Base-by-base conservation (phyloP, 2,888 invertebrate genomes). In the Sphaeridia pumilis region DNA sequence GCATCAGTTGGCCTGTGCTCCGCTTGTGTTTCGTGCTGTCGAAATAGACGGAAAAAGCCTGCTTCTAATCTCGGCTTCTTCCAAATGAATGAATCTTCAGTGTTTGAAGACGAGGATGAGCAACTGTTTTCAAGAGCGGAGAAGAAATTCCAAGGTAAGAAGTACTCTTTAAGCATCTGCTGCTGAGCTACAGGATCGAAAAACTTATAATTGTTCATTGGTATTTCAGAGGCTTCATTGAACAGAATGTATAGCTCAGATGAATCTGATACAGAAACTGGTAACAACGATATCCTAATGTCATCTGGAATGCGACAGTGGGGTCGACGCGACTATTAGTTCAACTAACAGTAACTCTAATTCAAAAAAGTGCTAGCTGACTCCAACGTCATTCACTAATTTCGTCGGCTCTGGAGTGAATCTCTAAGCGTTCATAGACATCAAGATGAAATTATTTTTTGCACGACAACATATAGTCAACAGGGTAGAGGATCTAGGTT, bases 61-160 rank as follows among this genome's bases (percentile, higher is more conserved):
- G 46, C 49, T 2, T 58, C 49, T 22, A 57, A 52, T 35, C 63
- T 58, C 25, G 63, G 65, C 35, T 65, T 65, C 38, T 65, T 63
- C 45, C 60, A 59, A 48, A 55, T 56, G 41, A 65, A 65, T 38
- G 58, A 57, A 24, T 38, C 56, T 4, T 35, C 61, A 22, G 56
- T 61, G 41, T 65, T 65, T 54, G 65, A 64, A 35, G 65, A 63
- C 52, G 65, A 65, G 24, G 64, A 64, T 43, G 59, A 63, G 22
- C 61, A 64, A 36, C 41, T 61, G 22, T 61, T 63, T 55, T 54
- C 60, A n/a, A 53, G 58, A 2, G 55, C 57, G 42, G 59, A 58
- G 25, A 55, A 57, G 7, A 52, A 54, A 25, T 56, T 64, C 14
- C 49, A 60, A 35, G 64, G 63, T 63, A 48, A 55, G 54, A 21